Base-by-base conservation (phyloP, 2,797 vertebrate species). In the Cottoperca gobio region DNA sequence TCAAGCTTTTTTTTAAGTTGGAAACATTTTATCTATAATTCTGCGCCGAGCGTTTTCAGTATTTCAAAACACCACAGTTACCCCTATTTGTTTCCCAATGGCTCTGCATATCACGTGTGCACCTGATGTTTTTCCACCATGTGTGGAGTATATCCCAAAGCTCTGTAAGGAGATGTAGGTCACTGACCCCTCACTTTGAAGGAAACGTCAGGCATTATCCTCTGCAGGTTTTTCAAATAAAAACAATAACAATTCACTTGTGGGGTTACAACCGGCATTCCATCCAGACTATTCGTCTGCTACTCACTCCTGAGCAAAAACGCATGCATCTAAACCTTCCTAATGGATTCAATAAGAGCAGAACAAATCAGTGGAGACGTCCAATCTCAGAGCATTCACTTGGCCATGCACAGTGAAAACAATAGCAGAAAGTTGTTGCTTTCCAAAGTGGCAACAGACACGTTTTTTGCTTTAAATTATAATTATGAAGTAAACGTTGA, bases 181-280 rank as follows among this genome's bases (percentile, higher is more conserved):
- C 81, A 14, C 61, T 33, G 82, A 86, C 74, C 79, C 45, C 64
- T 49, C 61, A 58, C 76, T 68, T 84, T 91, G 75, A 79, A 70
- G 46, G 74, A 88, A 86, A 84, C 57, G 10, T 79, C 65, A 60
- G 57, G 33, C 50, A 54, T 85, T 83, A 86, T 83, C 77, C 77
- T 46, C 71, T 37, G 76, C 79, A 88, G 75, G 62, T 74, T 84
- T 83, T 86, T 81, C 78, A 74, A 74, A 88, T 86, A 71, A 91
- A 85, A 90, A 84, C 71, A 84, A 88, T 65, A 82, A 62, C 9
- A 23, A 53, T 86, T 81, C 46, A 62, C 55, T 53, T 49, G 54
- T 8, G 67, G 71, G 76, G 72, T 58, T 66, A 69, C 68, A 59
- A 57, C 28, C 23, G 16, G 48, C 86, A 82, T 91, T 91, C 87